Conservation (phyloP, 2,888 invertebrate genomes). For the Philonicus albiceps region DNA sequence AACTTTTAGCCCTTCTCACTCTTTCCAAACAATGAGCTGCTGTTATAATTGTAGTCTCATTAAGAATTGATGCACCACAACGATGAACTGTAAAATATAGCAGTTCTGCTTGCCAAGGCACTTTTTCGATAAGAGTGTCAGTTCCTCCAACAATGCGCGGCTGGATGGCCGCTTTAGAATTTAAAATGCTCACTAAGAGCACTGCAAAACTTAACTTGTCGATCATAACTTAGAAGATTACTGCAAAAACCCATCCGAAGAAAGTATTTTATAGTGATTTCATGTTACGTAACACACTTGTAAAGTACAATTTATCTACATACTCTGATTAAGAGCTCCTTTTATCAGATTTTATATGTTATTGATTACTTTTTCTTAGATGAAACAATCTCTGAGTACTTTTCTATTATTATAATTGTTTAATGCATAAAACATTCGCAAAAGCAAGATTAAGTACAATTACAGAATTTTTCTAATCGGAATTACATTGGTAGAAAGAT, state of each 20-base stretch:
- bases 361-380: neutral
- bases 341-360: neutral
- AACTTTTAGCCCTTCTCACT: neutral
- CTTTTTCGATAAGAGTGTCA: slow-evolving; percentile 51
- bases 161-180: neutral
- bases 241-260: neutral
- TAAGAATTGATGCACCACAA: slow-evolving; percentile 51
- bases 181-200: neutral
- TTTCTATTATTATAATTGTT: neutral
- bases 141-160: slow-evolving; percentile 52
- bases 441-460: neutral
- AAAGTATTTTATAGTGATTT: neutral
- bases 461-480: too few species aligned
- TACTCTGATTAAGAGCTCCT: neutral
- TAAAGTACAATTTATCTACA: neutral
- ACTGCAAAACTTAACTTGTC: neutral
- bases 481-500: too few species aligned
- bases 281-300: neutral
- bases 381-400: neutral
- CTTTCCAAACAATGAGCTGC: slow-evolving; percentile 51
- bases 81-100: slow-evolving; percentile 33
- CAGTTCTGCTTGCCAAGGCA: slow-evolving; percentile 55
- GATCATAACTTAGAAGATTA: neutral
- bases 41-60: slow-evolving; percentile 52
- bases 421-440: neutral